Conservation (phyloP, 2,888 invertebrate species). For the Ashinkailepas kermadecensis region DNA sequence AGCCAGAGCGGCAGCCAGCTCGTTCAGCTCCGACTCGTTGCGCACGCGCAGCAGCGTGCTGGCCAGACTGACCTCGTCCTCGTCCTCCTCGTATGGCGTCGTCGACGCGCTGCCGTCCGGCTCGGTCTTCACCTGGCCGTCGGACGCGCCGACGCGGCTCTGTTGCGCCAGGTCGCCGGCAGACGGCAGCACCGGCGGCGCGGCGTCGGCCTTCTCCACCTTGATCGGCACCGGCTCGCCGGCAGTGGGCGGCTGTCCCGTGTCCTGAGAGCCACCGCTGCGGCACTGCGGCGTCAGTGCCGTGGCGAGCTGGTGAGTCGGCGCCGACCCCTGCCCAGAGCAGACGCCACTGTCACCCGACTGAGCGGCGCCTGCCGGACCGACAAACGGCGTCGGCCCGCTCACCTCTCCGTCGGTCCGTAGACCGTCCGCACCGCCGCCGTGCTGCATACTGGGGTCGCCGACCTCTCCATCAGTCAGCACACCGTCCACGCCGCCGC, state of each 20-base stretch:
- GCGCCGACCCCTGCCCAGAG: neutral
- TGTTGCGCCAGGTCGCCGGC: neutral
- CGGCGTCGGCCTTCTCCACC: neutral
- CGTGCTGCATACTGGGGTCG: neutral
- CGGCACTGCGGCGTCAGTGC: neutral
- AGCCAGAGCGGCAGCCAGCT: neutral
- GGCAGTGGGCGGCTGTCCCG: neutral
- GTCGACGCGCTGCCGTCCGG: neutral
- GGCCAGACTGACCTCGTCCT: constrained; percentile 1
- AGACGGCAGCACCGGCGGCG: neutral
- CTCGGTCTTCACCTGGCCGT: neutral
- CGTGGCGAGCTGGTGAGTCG: neutral
- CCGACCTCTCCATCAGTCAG: neutral
- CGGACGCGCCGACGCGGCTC: neutral
- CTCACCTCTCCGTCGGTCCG: neutral
- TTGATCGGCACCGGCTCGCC: neutral
- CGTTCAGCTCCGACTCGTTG: neutral
- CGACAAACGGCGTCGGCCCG: neutral
- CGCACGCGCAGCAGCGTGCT: neutral
- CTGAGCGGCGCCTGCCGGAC: neutral
- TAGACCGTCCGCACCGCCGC: neutral
- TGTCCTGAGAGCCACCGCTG: neutral
- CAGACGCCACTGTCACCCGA: neutral
- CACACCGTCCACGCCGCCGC: neutral
- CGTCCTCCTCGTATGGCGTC: neutral